A percentile compares a stretch with the other conserved stretches of the same genome.
These are phyloP conservation scores for Poliocrania exsul DNA, from an alignment of 2,797 vertebrate genomes.

Conservation along the genomic window DNA sequence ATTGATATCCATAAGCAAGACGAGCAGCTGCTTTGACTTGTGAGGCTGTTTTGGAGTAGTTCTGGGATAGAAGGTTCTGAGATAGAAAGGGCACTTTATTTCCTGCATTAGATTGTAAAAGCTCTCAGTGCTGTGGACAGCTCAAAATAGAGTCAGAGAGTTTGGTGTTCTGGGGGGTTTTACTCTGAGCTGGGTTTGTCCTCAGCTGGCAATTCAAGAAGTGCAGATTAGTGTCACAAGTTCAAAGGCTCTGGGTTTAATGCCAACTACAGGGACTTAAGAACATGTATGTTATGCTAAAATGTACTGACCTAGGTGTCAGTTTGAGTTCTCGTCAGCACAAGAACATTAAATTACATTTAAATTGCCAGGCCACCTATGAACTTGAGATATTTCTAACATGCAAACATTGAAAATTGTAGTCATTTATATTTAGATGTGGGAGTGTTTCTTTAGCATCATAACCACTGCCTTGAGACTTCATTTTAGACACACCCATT, in stretches of 20 bases:
- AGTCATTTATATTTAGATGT: conserved; percentile 36
- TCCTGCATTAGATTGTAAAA: neutral
- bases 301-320: neutral
- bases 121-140: neutral
- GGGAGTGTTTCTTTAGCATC: conserved; percentile 50
- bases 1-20: neutral
- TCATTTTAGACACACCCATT: conserved; percentile 27
- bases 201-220: neutral
- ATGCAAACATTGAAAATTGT: neutral
- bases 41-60: neutral
- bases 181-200: neutral
- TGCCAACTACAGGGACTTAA: neutral
- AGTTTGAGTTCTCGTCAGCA: neutral
- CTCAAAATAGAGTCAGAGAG: neutral
- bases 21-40: neutral
- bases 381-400: conserved; percentile 6
- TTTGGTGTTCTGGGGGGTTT: neutral
- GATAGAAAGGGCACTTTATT: neutral
- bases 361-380: neutral
- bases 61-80: neutral
- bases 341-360: neutral
- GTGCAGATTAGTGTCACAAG: neutral
- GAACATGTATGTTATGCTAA: neutral
- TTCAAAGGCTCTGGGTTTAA: neutral
- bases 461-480: conserved; percentile 10